Conservation (phyloP, 2,888 invertebrate species). For the Ditylenchus weischeri region DNA sequence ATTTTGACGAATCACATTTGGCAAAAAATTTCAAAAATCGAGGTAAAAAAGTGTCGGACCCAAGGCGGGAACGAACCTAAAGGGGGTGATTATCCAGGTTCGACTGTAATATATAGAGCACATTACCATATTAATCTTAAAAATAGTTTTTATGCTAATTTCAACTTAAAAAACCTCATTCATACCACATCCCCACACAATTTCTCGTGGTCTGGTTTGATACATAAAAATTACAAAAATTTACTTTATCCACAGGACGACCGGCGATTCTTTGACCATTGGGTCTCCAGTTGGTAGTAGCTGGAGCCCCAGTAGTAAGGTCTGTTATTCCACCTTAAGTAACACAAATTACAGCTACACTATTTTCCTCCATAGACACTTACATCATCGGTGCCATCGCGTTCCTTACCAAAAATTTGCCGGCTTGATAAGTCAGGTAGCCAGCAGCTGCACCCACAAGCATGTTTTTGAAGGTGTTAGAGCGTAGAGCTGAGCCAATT, state of each 20-base stretch:
- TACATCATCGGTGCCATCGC: slow-evolving; percentile 55
- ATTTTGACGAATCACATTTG: too few relatives aligned
- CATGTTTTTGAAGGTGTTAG: slow-evolving; percentile 54
- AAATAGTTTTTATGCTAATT: not conserved
- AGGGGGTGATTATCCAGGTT: too few relatives aligned
- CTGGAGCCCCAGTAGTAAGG: slow-evolving; percentile 54
- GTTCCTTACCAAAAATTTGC: slow-evolving; percentile 51
- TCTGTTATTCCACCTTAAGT: slow-evolving; percentile 51
- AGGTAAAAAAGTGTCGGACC: too few relatives aligned
- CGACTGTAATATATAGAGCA: too few relatives aligned
- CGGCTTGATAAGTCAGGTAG: slow-evolving; percentile 56
- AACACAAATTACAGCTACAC: slow-evolving; percentile 5
- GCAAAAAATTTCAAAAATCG: too few relatives aligned
- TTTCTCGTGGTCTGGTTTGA: slow-evolving; percentile 51
- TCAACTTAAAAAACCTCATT: slow-evolving; percentile 33
- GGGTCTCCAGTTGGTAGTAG: slow-evolving; percentile 43
- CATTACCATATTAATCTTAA: not conserved
- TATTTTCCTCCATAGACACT: slow-evolving; percentile 15
- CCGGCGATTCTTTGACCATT: slow-evolving; percentile 32
- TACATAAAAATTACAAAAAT: too few relatives aligned
- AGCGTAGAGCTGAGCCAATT: slow-evolving; percentile 48
- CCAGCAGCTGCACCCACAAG: slow-evolving; percentile 58
- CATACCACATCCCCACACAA: slow-evolving; percentile 55
- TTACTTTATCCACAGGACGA: too few relatives aligned
- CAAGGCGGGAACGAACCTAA: too few relatives aligned